A percentile compares a stretch with the other conserved stretches of the same genome.
Evolutionary conservation across 2,888 invertebrate species (phyloP).

Genomic region (Limnephilus lunatus): DNA sequence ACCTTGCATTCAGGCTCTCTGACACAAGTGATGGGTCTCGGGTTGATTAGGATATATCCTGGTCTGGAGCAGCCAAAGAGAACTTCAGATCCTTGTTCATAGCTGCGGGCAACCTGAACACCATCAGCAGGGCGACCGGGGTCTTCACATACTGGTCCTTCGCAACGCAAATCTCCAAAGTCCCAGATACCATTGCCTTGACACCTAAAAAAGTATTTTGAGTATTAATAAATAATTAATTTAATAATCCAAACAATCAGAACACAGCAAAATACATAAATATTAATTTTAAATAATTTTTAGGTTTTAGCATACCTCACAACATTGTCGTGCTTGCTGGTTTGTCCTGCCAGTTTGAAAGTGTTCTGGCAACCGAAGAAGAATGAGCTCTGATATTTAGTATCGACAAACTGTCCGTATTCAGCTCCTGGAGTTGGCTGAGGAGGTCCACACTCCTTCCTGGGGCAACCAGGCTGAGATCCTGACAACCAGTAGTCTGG

Average conservation of each 20-base stretch:
- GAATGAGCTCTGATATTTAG: constrained; percentile 94
- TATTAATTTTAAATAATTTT: not conserved
- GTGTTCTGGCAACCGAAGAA: constrained; percentile 98
- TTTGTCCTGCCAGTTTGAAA: constrained; percentile 95
- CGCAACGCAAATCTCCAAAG: constrained; percentile 96
- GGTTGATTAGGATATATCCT: constrained; percentile 95
- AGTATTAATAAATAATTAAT: no score
- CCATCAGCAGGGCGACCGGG: constrained; percentile 97
- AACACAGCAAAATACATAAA: not conserved
- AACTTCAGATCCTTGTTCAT: constrained; percentile 94
- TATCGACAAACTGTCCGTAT: constrained; percentile 92
- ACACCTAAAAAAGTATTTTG: constrained; percentile 78
- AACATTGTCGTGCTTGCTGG: constrained; percentile 92
- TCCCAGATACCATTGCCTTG: constrained; percentile 97
- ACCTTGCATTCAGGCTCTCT: constrained; percentile 96
- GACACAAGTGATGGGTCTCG: constrained; percentile 92
- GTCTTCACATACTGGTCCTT: constrained; percentile 97
- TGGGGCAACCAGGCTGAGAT: constrained; percentile 89
- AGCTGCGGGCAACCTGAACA: constrained; percentile 88
- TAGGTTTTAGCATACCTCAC: constrained; percentile 76
- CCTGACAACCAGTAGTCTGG: constrained; percentile 96
- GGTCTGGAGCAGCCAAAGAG: constrained; percentile 93
- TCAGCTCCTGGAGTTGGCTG: constrained; percentile 95
- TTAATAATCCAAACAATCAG: not conserved
- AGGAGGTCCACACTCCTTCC: constrained; percentile 94